phyloP scores from a whole-genome alignment of 2,797 vertebrate species.

The Amphiprion clarkii region DNA sequence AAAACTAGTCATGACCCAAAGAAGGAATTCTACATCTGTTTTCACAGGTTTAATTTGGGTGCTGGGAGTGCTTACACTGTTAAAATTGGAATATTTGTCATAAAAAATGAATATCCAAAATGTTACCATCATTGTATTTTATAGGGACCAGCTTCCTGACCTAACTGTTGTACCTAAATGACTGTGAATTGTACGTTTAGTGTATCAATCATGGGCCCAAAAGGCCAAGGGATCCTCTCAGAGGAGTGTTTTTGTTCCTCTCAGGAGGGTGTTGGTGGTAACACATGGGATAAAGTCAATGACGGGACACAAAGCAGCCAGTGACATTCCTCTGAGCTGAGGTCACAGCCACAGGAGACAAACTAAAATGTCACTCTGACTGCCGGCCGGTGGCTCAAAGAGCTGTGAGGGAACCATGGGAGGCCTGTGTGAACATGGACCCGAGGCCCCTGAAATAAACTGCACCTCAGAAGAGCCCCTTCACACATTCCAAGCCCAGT shows the following conservation, averaged over 20 bases:
- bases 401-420: conserved; percentile 47
- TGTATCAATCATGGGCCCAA: conserved; percentile 63
- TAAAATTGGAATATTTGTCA: neutral
- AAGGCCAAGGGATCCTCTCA: conserved; percentile 60
- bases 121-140: conserved; percentile 6
- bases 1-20: neutral
- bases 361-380: conserved; percentile 73
- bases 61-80: too few relatives aligned
- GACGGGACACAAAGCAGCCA: conserved; percentile 77
- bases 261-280: conserved; percentile 76
- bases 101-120: neutral
- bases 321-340: conserved; percentile 80
- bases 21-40: too few relatives aligned
- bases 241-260: conserved; percentile 71
- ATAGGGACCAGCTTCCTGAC: conserved; percentile 24
- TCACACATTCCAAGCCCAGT: conserved; percentile 66
- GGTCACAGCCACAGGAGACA: conserved; percentile 78
- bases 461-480: conserved; percentile 58
- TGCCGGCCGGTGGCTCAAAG: conserved; percentile 51
- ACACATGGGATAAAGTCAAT: conserved; percentile 76
- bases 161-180: conserved; percentile 38
- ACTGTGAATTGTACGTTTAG: conserved; percentile 49
- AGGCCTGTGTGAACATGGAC: conserved; percentile 63
- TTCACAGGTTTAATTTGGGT: too few relatives aligned
- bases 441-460: conserved; percentile 61